These are phyloP conservation scores for Diachrysia chrysitis DNA, from an alignment of 2,888 invertebrate genomes.

Conservation along the genomic window DNA sequence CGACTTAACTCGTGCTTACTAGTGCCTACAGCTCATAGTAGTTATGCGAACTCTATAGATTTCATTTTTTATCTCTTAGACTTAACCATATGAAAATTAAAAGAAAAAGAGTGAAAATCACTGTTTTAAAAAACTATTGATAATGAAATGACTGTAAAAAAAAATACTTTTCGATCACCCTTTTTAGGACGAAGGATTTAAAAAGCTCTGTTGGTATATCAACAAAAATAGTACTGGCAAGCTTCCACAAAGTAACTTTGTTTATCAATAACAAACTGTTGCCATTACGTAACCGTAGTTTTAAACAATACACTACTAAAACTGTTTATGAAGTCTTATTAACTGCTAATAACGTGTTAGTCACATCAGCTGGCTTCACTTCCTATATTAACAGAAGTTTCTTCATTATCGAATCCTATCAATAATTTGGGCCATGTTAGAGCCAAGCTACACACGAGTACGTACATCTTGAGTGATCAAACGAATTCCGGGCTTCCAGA, in stretches of 20 bases:
- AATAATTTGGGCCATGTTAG: slow-evolving; percentile 43
- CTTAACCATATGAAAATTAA: no score
- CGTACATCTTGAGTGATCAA: slow-evolving; percentile 61
- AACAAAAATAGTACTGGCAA: background rate
- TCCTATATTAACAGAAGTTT: slow-evolving; percentile 49
- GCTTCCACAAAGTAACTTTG: background rate
- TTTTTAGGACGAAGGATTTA: background rate
- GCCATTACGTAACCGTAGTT: slow-evolving; percentile 9
- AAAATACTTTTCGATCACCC: background rate
- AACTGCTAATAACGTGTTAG: slow-evolving; percentile 29
- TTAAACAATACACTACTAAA: slow-evolving; percentile 17
- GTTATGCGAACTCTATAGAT: no score
- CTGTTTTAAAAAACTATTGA: no score
- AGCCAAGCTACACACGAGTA: slow-evolving; percentile 48
- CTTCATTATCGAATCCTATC: slow-evolving; percentile 48
- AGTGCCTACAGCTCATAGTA: no score
- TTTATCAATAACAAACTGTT: slow-evolving; percentile 7
- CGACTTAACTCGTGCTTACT: no score
- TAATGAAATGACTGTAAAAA: no score
- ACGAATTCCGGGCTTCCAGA: slow-evolving; percentile 32
- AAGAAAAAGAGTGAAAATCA: background rate
- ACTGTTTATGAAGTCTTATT: slow-evolving; percentile 39
- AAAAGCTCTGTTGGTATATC: no score
- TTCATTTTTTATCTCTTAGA: no score
- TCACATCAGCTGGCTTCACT: slow-evolving; percentile 21